Base-by-base conservation (phyloP, 2,797 vertebrate species). In the Zalophus californianus region DNA sequence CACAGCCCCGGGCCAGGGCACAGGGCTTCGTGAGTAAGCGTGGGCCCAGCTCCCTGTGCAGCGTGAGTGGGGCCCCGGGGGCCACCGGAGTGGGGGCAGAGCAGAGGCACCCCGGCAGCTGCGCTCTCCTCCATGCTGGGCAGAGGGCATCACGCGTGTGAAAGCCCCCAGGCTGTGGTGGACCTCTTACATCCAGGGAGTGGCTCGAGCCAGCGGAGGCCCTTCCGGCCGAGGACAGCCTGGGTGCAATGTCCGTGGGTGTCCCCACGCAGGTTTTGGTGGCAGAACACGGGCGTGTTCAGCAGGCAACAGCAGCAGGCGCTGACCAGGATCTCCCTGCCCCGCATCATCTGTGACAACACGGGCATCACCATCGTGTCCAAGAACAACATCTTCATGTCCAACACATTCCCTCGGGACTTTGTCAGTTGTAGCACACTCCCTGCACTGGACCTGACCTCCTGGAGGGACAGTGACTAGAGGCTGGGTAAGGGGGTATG, bases 281-380 rank as follows among this genome's bases (percentile, higher is more conserved):
- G 99, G 97, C 96, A 99, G 98, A 99, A 98, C 0, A 29, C 23
- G 0, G 98, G 97, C 0, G 97, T 99, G 72, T 99, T 99, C 97
- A 99, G 98, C 3, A 0, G 0, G 0, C 35, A 5, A 23, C 99
- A 99, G 98, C 98, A 32, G 56, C 0, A 0, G 0, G 98, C 99
- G 18, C 97, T 99, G 80, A 85, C 80, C 20, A 10, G 1, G 0
- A 96, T 97, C 90, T 97, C 95, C 2, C 78, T 99, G 86, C 95
- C 99, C 58, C 98, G 97, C 27, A 98, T 99, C 96, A 99, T 99
- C 98, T 99, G 99, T 23, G 99, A 99, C 97, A 99, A 99, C 98
- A 99, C 99, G 0, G 98, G 98, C 58, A 99, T 99, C 96, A 97
- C n/a, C 0, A 21, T 96, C 0, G 98, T 99, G 41, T 98, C 99